Evolutionary conservation across 2,797 vertebrate species (phyloP), one percentile per base, ranked within the genome.

Genomic region (Enteromius trimaculatus): DNA sequence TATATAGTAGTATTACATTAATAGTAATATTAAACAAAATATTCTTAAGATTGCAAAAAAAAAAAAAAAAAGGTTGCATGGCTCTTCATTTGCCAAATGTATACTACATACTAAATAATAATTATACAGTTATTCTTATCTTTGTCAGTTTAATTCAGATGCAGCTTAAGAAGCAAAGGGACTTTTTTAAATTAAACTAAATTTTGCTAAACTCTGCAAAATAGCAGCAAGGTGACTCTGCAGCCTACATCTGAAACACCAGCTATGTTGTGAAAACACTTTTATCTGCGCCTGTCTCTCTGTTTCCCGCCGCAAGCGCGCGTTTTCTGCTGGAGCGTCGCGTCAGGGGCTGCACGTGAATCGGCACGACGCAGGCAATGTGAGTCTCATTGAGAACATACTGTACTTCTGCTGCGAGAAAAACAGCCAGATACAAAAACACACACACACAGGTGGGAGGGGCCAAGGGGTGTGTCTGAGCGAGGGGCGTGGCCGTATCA

Each of bases 361-460:
- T 21, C 44, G 55, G 11, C 79, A 72, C 39, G 39, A 49, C 26
- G 0, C 55, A 23, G 55, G 53, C 55, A 81, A 72, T 81, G 69
- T 81, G 79, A 81, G 19, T n/a, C 42, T 74, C 69, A 37, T 29
- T 58, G 53, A 14, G 53, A 72, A 81, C 69, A 81, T 49, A 13
- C 42, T n/a, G 79, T 64, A 9, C 69, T 81, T 53, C 7, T 16
- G 49, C 29, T 17, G 0, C 29, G 37, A 29, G 14, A 34, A 37
- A 79, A 11, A 78, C 16, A 65, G 42, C 8, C 31, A 69, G 64
- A 39, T 9, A 21, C 17, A 26, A 29, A 31, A 2, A 1, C 10
- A 16, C 16, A 16, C 44, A 3, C 10, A 17, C 44, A 51, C 4
- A 17, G 29, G 26, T 14, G 60, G 60, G 76, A 29, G 76, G 26